A percentile compares a stretch with the other conserved stretches of the same genome.
Conservation (phyloP, 2,797 vertebrate genomes). For the Morus bassanus region DNA sequence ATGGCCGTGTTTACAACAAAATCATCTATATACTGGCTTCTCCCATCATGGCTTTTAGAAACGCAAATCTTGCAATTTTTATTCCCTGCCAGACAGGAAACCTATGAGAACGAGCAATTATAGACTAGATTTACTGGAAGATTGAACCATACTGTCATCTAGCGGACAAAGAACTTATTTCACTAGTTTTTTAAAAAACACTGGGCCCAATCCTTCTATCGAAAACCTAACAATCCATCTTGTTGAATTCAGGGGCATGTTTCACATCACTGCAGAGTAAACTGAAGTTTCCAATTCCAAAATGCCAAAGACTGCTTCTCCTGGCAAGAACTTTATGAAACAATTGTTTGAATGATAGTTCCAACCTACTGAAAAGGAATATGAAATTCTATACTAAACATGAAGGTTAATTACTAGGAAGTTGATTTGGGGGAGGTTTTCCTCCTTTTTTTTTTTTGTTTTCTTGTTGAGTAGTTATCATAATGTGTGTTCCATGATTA, state of each 20-base stretch:
- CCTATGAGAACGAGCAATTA: not conserved
- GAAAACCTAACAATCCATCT: not conserved
- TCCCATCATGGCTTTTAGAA: not conserved
- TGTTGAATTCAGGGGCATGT: not conserved
- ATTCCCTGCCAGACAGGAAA: not conserved
- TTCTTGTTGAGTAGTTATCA: not conserved
- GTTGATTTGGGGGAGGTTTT: not conserved
- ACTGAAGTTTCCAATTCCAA: not conserved
- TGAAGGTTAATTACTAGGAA: not conserved
- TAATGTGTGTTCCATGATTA: not conserved
- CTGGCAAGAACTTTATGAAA: not conserved
- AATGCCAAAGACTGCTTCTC: not conserved
- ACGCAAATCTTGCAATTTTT: accelerated
- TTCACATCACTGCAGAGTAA: not conserved
- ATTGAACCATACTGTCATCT: slow-evolving; percentile 53
- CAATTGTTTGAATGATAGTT: not conserved
- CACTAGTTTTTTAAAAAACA: not conserved
- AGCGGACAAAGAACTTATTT: not conserved
- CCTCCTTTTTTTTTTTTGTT: not conserved
- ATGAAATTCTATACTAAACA: accelerated
- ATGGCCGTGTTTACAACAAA: not conserved
- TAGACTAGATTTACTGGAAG: not conserved
- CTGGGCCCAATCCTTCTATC: not conserved
- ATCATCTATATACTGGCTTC: not conserved
- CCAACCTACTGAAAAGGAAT: not conserved